Conservation (phyloP, 2,797 vertebrate genomes). For the Pipistrellus nathusii region DNA sequence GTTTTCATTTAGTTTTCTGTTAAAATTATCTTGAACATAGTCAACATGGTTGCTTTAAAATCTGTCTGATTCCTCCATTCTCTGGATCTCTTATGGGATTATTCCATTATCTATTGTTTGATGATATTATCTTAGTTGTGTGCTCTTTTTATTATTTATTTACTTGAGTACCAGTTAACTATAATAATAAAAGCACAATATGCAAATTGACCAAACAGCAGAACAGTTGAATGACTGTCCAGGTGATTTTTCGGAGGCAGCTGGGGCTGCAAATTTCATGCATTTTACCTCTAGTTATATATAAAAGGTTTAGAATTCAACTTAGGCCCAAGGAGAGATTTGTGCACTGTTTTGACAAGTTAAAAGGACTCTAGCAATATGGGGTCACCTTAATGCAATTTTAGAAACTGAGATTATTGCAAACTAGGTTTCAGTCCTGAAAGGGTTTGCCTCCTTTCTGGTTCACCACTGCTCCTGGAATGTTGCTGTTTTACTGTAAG, state of each 20-base stretch:
- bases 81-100: neutral
- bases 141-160: neutral
- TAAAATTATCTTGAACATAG: conserved; percentile 9
- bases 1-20: neutral
- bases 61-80: neutral
- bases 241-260: too few species aligned
- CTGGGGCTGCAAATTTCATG: too few species aligned
- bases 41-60: neutral
- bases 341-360: neutral
- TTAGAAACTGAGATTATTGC: conserved; percentile 21
- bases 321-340: neutral
- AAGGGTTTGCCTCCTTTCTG: neutral
- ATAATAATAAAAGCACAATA: too few species aligned
- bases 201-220: too few species aligned
- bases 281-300: neutral
- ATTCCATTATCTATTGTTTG: neutral
- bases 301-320: neutral
- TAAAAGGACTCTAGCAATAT: neutral
- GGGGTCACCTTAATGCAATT: neutral
- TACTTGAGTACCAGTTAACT: neutral
- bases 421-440: neutral
- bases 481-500: neutral
- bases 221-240: too few species aligned
- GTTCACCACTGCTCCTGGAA: neutral
- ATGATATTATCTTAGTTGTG: neutral